These are phyloP conservation scores for Pelvicachromis taeniatus DNA, from an alignment of 2,113 vertebrate genomes.

Conservation along the genomic window DNA sequence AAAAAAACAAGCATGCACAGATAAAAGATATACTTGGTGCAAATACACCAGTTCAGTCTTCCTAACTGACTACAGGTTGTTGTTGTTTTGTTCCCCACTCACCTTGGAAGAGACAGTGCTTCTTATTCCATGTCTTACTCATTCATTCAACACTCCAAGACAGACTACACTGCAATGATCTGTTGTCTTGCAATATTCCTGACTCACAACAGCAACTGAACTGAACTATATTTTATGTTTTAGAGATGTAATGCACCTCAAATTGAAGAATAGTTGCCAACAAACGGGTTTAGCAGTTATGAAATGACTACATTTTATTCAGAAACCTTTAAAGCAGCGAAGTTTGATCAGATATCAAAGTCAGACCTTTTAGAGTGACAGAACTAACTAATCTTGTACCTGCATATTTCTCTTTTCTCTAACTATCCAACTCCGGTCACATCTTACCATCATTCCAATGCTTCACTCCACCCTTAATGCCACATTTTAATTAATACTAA, in stretches of 20 bases:
- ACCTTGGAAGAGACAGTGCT: constrained; percentile 45
- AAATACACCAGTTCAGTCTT: background rate
- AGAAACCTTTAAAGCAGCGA: background rate
- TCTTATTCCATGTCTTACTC: constrained; percentile 58
- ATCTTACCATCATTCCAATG: background rate
- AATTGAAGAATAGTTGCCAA: background rate
- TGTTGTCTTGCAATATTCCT: background rate
- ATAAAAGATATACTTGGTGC: background rate
- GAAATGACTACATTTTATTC: background rate
- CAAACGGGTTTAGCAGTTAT: background rate
- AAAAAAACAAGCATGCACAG: background rate
- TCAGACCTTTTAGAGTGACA: background rate
- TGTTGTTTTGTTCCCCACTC: constrained; percentile 3
- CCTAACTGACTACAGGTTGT: background rate
- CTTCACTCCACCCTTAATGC: background rate
- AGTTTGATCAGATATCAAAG: background rate
- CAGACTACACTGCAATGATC: background rate
- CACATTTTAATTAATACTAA: background rate
- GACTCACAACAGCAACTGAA: background rate
- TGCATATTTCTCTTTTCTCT: background rate
- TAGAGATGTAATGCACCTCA: background rate
- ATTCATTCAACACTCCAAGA: background rate
- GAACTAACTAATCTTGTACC: background rate
- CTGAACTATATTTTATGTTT: background rate
- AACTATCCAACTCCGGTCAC: background rate